Base-by-base conservation (phyloP, 2,797 vertebrate species). In the Girardinus metallicus region DNA sequence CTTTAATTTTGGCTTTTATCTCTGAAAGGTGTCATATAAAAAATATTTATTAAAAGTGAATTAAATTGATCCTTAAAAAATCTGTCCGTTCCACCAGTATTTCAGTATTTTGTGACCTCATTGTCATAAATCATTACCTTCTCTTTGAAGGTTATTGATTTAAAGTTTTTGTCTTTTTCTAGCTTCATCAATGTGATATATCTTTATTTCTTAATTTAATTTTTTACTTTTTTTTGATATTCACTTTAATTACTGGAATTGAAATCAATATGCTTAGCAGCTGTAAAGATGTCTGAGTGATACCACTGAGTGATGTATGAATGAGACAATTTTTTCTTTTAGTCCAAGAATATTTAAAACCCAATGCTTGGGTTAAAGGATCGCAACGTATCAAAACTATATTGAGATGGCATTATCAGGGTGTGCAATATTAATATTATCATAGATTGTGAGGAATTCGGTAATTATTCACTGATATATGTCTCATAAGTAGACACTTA, bases 331-430 rank as follows among this genome's bases (percentile, higher is more conserved):
- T 76, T 82, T 93, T 94, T 94, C 92, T 93, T 92, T 88, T 92
- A 94, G 31, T 36, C 89, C 73, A 62, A 88, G 88, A 92, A 91
- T 88, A 93, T 91, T 89, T 86, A 87, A 92, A 85, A 94, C 89
- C 89, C 84, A 41, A 79, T 84, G 87, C 88, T 87, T 92, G 91
- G 83, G 92, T 93, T 92, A 95, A 94, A 10, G 21, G 23, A 26
- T 70, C 10, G 5, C 23, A 70, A 43, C 7, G 26, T 70, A 15
- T 26, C 5, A n/a, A n/a, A 26, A 26, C 23, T 70, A 43, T 15
- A 70, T n/a, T 43, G 39, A 13, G 39, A 70, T n/a, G 12, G 39
- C 23, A 15, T 26, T 15, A n/a, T 26, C 12, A 43, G 12, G 66
- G 39, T 43, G 39, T 70, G 4, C 39, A 70, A n/a, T 43, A 13